Evolutionary conservation across 1,140 invertebrate genomes (phyloP).

Genomic region (Phthorimaea operculella): DNA sequence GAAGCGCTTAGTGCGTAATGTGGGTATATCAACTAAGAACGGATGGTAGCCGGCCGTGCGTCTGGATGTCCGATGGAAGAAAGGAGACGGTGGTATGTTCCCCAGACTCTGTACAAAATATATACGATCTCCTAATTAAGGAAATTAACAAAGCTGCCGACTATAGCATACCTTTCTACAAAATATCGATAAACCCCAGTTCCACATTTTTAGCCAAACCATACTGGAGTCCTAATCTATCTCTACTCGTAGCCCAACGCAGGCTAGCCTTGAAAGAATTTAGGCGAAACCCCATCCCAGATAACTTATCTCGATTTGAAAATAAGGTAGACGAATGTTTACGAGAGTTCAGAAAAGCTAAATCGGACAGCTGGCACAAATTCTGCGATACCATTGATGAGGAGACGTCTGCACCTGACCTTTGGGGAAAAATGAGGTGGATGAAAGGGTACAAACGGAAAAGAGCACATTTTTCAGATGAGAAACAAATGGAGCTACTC

Average conservation of each 20-base stretch:
- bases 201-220: conserved; percentile 21
- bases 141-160: conserved; percentile 16
- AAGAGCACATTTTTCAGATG: neutral
- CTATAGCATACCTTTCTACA: conserved; percentile 20
- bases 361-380: conserved; percentile 11
- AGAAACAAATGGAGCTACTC: neutral
- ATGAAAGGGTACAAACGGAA: conserved; percentile 15
- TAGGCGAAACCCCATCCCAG: conserved; percentile 26
- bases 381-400: conserved; percentile 18
- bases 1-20: too few species aligned
- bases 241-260: conserved; percentile 21
- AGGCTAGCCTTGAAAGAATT: conserved; percentile 25
- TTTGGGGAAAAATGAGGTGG: conserved; percentile 24
- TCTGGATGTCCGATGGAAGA: too few species aligned
- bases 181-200: conserved; percentile 12
- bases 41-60: too few species aligned
- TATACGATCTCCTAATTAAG: too few species aligned
- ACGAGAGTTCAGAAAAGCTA: conserved; percentile 11
- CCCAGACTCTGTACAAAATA: too few species aligned
- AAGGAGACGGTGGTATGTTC: too few species aligned
- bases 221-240: conserved; percentile 26
- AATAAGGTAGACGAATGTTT: conserved; percentile 8
- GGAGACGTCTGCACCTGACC: conserved; percentile 9
- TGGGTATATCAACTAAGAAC: too few species aligned
- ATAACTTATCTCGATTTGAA: conserved; percentile 22